Evolutionary conservation across 2,888 invertebrate species (phyloP), one percentile per base, ranked within the genome.

Genomic region (Sarcophaga rosellei): DNA sequence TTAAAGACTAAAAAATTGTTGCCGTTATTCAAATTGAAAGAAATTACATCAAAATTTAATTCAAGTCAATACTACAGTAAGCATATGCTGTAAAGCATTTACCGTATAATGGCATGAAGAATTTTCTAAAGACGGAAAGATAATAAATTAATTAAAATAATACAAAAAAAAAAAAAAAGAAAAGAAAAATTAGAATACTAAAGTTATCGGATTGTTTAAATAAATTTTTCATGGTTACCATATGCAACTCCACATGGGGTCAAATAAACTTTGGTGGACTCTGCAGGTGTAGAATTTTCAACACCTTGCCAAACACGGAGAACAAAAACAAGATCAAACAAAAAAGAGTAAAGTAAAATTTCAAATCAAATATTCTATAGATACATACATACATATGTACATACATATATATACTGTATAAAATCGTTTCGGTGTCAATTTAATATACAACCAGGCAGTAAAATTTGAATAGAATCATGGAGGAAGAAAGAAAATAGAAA

Each of bases 271-370:
- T 53, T 66, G 59, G 65, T 73, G 25, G 23, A 45, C 73, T 12
- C 66, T 80, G 80, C 80, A 66, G 66, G 80, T 73, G 73, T 66
- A 45, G 23, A 65, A 47, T 23, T 44, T 76, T 73, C 66, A 72
- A 77, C 80, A 81, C 76, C 45, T 80, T 66, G 23, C 53, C 21
- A 21, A 21, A 25, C 21, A 10, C 47, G 20, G 15, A 72, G 2
- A 17, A 53, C 53, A 17, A 53, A 53, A 4, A 53, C 15, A 17
- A 53, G 53, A 17, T 53, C 35, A 65, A 47, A n/a, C 35, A 25
- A 6, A 53, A 6, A 3, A 73, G 45, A 47, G 23, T 73, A 21
- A 45, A n/a, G 62, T 59, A 17, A 53, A 23, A 83, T 3, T 25
- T 70, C 61, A 65, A 66, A 68, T 66, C 61, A 66, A 35, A 35